Percentiles rank a stretch among this genome's conserved stretches.
phyloP scores from a whole-genome alignment of 2,888 invertebrate genomes.

The Cecidostiba fungosa region DNA sequence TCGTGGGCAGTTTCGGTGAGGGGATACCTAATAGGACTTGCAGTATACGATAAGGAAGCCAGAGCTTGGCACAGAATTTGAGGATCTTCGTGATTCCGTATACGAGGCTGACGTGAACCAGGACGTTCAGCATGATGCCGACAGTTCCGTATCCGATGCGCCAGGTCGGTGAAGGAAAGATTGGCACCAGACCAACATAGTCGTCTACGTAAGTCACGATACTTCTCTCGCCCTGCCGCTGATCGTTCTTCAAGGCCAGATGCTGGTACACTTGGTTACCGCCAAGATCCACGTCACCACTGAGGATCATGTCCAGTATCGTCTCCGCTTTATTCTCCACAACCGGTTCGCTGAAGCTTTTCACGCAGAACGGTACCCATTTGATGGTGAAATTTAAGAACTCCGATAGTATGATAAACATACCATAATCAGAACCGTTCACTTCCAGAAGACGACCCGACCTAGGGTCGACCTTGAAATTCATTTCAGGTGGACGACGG shows the following conservation, averaged over 20 bases:
- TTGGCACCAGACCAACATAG: constrained; percentile 2
- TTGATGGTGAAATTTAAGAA: not conserved
- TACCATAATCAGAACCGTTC: constrained; percentile 22
- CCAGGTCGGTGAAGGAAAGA: not conserved
- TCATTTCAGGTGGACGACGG: not conserved
- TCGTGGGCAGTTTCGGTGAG: not conserved
- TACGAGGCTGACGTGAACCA: not conserved
- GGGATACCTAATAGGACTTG: not conserved
- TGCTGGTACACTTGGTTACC: constrained; percentile 23
- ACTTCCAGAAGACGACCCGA: not conserved
- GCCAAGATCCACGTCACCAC: not conserved
- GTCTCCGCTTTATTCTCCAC: not conserved
- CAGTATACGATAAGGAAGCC: not conserved
- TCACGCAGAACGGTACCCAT: not conserved
- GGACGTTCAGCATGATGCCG: not conserved
- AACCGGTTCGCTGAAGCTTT: not conserved
- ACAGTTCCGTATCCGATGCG: not conserved
- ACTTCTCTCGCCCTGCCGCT: not conserved
- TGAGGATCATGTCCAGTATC: constrained; percentile 3
- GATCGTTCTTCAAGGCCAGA: not conserved
- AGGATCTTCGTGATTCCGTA: not conserved
- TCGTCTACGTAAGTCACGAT: not conserved
- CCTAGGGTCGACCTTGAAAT: not conserved
- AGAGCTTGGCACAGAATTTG: not conserved
- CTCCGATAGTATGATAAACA: not conserved